Percentiles rank a stretch among this genome's conserved stretches.
Conservation (phyloP, 1,140 invertebrate species). For the Leptonema lineaticorne region DNA sequence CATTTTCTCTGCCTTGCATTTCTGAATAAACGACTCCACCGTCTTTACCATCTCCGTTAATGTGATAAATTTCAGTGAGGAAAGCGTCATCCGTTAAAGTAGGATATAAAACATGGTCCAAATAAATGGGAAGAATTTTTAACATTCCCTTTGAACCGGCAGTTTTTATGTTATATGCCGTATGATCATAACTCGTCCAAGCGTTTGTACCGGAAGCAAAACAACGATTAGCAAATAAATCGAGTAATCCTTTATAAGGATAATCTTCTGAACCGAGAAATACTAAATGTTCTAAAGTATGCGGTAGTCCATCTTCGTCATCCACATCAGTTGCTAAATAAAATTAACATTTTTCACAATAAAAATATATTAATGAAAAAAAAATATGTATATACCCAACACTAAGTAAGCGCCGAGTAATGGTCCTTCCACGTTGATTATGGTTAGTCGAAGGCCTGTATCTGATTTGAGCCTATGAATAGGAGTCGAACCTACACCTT, state of each 20-base stretch:
- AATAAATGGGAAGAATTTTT: conserved; percentile 83
- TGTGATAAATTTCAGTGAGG: conserved; percentile 89
- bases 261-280: conserved; percentile 89
- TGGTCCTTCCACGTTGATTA: conserved; percentile 83
- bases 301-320: conserved; percentile 89
- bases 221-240: conserved; percentile 85
- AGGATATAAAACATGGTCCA: conserved; percentile 88
- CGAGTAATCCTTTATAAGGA: conserved; percentile 87
- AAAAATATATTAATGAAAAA: too few relatives aligned
- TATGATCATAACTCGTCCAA: conserved; percentile 82
- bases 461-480: conserved; percentile 81
- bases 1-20: conserved; percentile 86
- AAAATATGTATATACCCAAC: conserved; percentile 63
- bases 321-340: conserved; percentile 82
- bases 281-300: conserved; percentile 89
- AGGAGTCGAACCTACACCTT: conserved; percentile 61
- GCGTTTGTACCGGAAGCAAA: conserved; percentile 90
- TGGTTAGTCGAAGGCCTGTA: conserved; percentile 76
- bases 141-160: conserved; percentile 86
- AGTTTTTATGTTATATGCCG: conserved; percentile 85
- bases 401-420: conserved; percentile 84
- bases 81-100: conserved; percentile 78
- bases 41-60: conserved; percentile 84
- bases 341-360: too few relatives aligned
- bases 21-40: conserved; percentile 92